Evolutionary conservation across 2,888 invertebrate species (phyloP).

Genomic region (Platypus cylindrus): DNA sequence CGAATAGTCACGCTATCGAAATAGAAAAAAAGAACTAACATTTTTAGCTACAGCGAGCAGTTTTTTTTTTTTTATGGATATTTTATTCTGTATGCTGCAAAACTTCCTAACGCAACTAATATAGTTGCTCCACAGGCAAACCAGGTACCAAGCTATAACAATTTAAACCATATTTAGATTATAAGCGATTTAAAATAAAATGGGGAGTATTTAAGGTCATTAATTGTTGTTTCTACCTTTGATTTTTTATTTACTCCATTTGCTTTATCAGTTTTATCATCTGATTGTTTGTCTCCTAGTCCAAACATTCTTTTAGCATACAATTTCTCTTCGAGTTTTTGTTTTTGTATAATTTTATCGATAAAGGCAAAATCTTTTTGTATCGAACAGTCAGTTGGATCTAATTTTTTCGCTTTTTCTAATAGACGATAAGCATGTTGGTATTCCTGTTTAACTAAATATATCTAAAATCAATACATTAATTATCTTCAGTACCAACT

Average conservation of each 20-base stretch:
- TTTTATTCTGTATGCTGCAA: conserved; percentile 63
- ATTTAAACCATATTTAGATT: no score
- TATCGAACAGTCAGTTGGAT: conserved; percentile 46
- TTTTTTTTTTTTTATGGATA: conserved; percentile 27
- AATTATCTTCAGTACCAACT: background rate
- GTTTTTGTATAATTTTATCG: conserved; percentile 27
- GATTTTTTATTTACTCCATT: no score
- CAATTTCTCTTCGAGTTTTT: conserved; percentile 38
- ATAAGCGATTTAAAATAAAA: no score
- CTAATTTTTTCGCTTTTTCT: conserved; percentile 47
- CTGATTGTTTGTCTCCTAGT: no score
- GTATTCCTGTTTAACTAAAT: conserved; percentile 55
- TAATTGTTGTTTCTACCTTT: no score
- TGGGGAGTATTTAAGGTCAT: no score
- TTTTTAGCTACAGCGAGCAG: no score
- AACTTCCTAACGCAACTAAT: conserved; percentile 56
- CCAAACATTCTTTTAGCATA: conserved; percentile 32
- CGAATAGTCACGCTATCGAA: no score
- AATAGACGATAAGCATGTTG: conserved; percentile 55
- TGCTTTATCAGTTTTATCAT: no score
- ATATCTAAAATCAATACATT: conserved; percentile 37
- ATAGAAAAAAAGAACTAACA: no score
- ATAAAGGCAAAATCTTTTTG: conserved; percentile 37
- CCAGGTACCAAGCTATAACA: no score
- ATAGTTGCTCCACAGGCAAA: conserved; percentile 56